Evolutionary conservation across 2,113 vertebrate genomes (phyloP), one percentile per base, ranked within the genome.

Genomic region (Ictalurus furcatus): DNA sequence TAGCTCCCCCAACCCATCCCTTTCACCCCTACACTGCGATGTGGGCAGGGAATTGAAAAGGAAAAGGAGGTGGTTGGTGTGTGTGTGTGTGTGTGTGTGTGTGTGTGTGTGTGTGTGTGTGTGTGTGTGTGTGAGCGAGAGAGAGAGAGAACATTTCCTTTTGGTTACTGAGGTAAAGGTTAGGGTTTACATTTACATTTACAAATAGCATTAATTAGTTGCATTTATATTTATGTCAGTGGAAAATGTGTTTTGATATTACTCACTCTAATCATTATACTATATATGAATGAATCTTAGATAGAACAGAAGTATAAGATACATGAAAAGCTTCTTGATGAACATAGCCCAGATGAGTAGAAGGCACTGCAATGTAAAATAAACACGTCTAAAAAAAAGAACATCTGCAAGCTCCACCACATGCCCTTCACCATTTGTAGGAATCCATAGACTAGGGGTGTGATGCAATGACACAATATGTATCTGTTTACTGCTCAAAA

Each of bases 381-480:
- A 12, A 85, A 67, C n/a, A 11, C 9, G n/a, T 59, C 14, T 30
- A 19, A 34, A 65, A 82, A 82, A 40, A 25, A 63, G 56, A 34
- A 34, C 61, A 37, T 25, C 21, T 25, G 59, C 73, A 85, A 54
- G 40, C 83, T 79, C 14, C 25, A 73, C 76, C 69, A 40, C 63
- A 74, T 56, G 37, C 67, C 23, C 9, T 52, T 9, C 52, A 30
- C 12, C 28, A 54, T 90, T 44, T 28, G 34, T 48, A 58, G 82
- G 9, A 83, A 87, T 89, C 80, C 40, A 87, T 87, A 84, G 28
- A 88, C 56, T 6, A 83, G 56, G 34, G 58, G 23, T 28, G 21
- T 84, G 23, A 84, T 84, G 34, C 34, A 63, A 44, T 52, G 54
- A 21, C 25, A 82, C 4, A 21, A 25, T 82, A 8, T 82, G 28